phyloP scores from a whole-genome alignment of 1,140 invertebrate species.

The Macrosteles quadrilineatus region DNA sequence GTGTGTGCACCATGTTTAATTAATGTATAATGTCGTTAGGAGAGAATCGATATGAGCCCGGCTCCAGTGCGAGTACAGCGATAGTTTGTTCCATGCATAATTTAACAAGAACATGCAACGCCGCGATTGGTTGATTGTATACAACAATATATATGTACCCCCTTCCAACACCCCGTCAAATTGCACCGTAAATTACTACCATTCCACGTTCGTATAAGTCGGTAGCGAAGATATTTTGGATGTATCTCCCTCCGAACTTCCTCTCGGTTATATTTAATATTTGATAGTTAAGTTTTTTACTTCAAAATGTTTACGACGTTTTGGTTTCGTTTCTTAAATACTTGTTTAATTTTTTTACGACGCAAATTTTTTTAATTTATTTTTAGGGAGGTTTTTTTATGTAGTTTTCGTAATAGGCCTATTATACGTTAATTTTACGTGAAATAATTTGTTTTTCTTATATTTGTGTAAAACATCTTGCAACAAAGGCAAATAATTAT shows the following conservation, averaged over 20 bases:
- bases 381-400: no score
- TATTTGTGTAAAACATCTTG: no score
- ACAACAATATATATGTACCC: conserved; percentile 32
- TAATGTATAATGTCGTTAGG: conserved; percentile 35
- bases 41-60: conserved; percentile 28
- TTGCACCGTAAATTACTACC: conserved; percentile 27
- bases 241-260: neutral
- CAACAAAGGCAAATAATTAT: no score
- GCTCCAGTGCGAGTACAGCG: conserved; percentile 7
- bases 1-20: conserved; percentile 31
- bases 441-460: no score
- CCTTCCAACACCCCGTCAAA: conserved; percentile 9
- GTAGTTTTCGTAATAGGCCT: no score
- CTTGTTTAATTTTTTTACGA: no score
- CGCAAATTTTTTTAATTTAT: no score
- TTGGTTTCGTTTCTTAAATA: no score
- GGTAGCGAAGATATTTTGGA: conserved; percentile 26
- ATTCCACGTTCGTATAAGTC: conserved; percentile 27
- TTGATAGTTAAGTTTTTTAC: neutral
- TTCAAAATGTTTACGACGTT: no score
- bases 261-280: neutral
- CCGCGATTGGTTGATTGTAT: conserved; percentile 30
- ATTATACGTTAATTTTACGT: no score
- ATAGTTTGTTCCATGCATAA: conserved; percentile 32
- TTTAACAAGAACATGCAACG: conserved; percentile 30